Conservation (phyloP, 2,113 vertebrate species). For the Baryphthengus martii region DNA sequence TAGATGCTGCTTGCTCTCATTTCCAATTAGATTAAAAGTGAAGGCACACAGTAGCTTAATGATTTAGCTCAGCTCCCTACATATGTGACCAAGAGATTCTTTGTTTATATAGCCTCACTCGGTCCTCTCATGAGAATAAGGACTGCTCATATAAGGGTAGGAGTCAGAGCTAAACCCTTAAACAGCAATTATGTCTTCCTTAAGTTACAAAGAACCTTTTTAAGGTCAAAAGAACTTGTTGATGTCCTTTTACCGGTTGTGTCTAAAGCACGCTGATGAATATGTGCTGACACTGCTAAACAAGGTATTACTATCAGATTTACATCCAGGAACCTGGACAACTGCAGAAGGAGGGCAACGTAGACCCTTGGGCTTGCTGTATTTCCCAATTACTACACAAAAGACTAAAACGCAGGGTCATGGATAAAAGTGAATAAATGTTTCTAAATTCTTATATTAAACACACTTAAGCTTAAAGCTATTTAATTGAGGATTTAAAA, state of each 20-base stretch:
- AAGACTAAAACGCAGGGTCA: constrained; percentile 76
- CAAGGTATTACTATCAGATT: constrained; percentile 84
- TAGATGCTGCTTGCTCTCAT: background rate
- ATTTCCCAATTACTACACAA: constrained; percentile 83
- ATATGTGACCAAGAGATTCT: background rate
- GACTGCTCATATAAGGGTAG: background rate
- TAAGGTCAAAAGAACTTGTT: background rate
- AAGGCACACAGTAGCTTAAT: background rate
- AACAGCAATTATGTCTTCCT: background rate
- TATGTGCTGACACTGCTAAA: constrained; percentile 80
- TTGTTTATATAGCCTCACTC: background rate
- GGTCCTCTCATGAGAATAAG: background rate
- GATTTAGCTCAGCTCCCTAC: background rate
- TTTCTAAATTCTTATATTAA: constrained; percentile 85
- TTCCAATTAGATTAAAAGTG: background rate
- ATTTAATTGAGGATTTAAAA: constrained; percentile 79
- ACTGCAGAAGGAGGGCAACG: constrained; percentile 65
- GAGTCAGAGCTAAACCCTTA: background rate
- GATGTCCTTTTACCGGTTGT: background rate
- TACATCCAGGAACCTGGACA: constrained; percentile 65
- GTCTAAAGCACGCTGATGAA: constrained; percentile 60
- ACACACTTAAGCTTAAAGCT: constrained; percentile 80
- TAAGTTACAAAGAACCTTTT: background rate
- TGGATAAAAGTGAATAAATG: constrained; percentile 87
- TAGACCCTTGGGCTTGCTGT: constrained; percentile 71